Evolutionary conservation across 2,888 invertebrate species (phyloP).

Genomic region (Drosophila formosana): DNA sequence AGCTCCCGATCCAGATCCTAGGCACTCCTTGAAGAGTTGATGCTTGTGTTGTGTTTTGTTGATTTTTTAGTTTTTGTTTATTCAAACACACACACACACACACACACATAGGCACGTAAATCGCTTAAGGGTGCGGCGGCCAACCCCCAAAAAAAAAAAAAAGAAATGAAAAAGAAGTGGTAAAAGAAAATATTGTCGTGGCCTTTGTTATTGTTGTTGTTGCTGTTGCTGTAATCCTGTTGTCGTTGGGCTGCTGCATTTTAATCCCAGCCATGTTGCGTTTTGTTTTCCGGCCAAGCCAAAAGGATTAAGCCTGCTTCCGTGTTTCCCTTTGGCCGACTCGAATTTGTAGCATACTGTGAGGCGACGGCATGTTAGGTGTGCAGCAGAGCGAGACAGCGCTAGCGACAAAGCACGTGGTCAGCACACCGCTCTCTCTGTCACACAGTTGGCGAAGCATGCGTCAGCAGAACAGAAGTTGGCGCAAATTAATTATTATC

Average conservation of each 20-base stretch:
- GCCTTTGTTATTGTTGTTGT: slow-evolving; percentile 25
- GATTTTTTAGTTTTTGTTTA: slow-evolving; percentile 45
- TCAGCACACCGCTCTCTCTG: not conserved
- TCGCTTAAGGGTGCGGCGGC: slow-evolving; percentile 48
- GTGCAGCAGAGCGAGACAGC: not conserved
- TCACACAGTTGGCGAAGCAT: slow-evolving; percentile 3
- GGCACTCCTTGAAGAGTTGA: slow-evolving; percentile 2
- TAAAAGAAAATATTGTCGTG: not conserved
- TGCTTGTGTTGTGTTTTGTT: slow-evolving; percentile 22
- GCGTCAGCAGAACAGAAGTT: slow-evolving; percentile 34
- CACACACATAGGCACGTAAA: slow-evolving; percentile 5
- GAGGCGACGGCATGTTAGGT: slow-evolving; percentile 17
- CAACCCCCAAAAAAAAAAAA: slow-evolving; percentile 30
- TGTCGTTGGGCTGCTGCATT: slow-evolving; percentile 61
- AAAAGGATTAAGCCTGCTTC: slow-evolving; percentile 46
- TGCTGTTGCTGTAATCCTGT: slow-evolving; percentile 52
- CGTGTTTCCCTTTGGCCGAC: not conserved
- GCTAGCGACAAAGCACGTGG: slow-evolving; percentile 48
- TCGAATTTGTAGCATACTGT: slow-evolving; percentile 48
- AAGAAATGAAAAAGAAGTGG: not conserved
- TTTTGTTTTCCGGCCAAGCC: slow-evolving; percentile 33
- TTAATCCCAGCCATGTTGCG: slow-evolving; percentile 56
- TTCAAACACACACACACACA: slow-evolving; percentile 16
- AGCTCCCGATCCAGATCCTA: slow-evolving; percentile 12
- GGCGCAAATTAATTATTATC: slow-evolving; percentile 29